phyloP scores from a whole-genome alignment of 2,113 vertebrate species.

The Pygoscelis antarcticus region DNA sequence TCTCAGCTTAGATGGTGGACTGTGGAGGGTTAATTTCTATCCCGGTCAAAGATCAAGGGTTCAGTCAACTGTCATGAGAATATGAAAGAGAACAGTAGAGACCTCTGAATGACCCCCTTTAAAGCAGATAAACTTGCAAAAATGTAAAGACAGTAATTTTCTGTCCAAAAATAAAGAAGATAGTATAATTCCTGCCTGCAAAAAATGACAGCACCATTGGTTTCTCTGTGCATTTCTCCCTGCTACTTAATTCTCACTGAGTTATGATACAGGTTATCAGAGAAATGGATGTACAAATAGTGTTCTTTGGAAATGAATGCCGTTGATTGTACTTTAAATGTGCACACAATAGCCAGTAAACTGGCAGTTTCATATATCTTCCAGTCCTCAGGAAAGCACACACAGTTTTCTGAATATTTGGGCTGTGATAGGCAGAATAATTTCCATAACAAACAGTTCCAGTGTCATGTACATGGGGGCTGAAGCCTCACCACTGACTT shows the following conservation, averaged over 20 bases:
- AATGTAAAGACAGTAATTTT: slow-evolving; percentile 17
- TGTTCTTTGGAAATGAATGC: background rate
- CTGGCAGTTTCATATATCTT: background rate
- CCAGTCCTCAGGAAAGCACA: background rate
- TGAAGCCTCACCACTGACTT: background rate
- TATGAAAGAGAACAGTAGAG: slow-evolving; percentile 33
- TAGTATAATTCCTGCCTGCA: background rate
- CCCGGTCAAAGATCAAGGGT: slow-evolving; percentile 80
- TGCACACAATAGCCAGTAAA: background rate
- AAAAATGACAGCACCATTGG: background rate
- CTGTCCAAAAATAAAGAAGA: background rate
- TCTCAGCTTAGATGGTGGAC: background rate
- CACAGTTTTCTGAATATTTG: background rate
- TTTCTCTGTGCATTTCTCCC: background rate
- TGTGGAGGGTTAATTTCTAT: slow-evolving; percentile 52
- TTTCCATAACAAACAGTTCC: slow-evolving; percentile 7
- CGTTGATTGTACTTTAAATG: background rate
- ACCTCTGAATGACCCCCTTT: slow-evolving; percentile 34
- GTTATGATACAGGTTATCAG: background rate
- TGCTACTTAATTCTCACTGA: background rate
- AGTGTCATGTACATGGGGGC: background rate
- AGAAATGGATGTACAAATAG: background rate
- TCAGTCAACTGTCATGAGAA: slow-evolving; percentile 80
- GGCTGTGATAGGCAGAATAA: background rate
- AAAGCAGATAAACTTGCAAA: slow-evolving; percentile 34